A percentile compares a stretch with the other conserved stretches of the same genome.
These are phyloP conservation scores for Martes martes DNA, from an alignment of 2,113 vertebrate species.

Conservation along the genomic window DNA sequence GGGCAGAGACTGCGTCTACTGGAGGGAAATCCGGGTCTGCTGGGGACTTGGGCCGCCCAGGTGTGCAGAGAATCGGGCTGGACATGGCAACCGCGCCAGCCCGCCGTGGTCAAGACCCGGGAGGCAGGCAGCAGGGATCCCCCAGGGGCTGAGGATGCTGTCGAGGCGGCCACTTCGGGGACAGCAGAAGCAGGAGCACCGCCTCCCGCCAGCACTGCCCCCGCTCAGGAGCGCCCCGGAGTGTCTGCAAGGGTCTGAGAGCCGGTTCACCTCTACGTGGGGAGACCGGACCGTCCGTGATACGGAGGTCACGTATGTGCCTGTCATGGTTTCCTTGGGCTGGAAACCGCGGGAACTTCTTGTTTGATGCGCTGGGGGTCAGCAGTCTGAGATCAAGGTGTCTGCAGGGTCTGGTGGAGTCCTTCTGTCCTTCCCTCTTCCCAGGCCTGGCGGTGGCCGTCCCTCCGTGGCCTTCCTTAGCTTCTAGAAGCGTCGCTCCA, in stretches of 20 bases:
- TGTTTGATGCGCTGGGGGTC: neutral
- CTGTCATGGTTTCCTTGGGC: neutral
- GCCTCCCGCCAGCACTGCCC: neutral
- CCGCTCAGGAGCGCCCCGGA: fast-evolving
- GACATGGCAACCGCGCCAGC: neutral
- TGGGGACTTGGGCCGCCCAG: neutral
- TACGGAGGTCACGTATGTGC: no score
- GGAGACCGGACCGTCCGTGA: neutral
- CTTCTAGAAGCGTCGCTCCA: fast-evolving
- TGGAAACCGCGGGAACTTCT: fast-evolving
- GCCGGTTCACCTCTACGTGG: fast-evolving
- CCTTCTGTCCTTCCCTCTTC: neutral
- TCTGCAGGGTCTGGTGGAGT: neutral
- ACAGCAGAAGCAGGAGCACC: no score
- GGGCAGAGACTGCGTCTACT: neutral
- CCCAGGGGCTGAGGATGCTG: neutral
- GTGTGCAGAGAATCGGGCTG: fast-evolving
- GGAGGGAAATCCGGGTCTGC: neutral
- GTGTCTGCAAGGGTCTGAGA: fast-evolving
- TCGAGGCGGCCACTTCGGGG: neutral
- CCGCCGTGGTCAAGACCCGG: neutral
- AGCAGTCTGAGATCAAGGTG: neutral
- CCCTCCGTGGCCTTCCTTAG: no score
- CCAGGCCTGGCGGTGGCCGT: fast-evolving
- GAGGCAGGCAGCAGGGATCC: neutral